phyloP scores from a whole-genome alignment of 1,140 invertebrate genomes.

The Brachionus rotundiformis region DNA sequence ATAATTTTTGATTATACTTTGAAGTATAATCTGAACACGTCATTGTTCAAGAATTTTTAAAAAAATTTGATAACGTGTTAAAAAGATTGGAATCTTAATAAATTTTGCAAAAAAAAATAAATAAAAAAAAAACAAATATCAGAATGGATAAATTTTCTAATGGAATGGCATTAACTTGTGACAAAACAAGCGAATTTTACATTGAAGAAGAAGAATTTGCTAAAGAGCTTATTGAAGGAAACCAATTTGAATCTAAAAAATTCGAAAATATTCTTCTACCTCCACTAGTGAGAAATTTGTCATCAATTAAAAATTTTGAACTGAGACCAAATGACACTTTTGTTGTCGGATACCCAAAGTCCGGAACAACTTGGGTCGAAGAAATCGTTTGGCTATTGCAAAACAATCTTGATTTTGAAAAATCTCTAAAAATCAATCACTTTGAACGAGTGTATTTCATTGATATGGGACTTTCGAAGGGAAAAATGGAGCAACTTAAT shows the following conservation, averaged over 20 bases:
- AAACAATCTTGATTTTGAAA: constrained; percentile 4
- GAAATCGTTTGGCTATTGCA: constrained; percentile 29
- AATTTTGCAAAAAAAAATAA: too few relatives aligned
- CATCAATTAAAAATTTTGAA: background rate
- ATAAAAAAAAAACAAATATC: background rate
- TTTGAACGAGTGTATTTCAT: constrained; percentile 2
- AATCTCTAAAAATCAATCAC: background rate
- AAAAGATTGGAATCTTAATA: too few relatives aligned
- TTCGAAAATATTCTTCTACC: background rate
- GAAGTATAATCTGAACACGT: too few relatives aligned
- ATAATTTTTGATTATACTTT: too few relatives aligned
- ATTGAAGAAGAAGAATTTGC: constrained; percentile 17
- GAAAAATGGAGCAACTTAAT: background rate
- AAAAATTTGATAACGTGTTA: too few relatives aligned
- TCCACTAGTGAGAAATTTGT: background rate
- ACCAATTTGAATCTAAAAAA: background rate
- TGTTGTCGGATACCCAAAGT: constrained; percentile 23
- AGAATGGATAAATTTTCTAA: background rate
- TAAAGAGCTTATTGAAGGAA: background rate
- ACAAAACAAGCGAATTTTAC: constrained; percentile 16
- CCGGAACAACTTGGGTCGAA: constrained; percentile 25
- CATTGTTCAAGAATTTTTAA: too few relatives aligned
- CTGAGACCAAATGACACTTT: constrained; percentile 21
- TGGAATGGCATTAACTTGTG: background rate
- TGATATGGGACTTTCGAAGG: constrained; percentile 10